Percentiles rank a stretch among this genome's conserved stretches.
Conservation (phyloP, 2,113 vertebrate genomes). For the Balaeniceps rex region DNA sequence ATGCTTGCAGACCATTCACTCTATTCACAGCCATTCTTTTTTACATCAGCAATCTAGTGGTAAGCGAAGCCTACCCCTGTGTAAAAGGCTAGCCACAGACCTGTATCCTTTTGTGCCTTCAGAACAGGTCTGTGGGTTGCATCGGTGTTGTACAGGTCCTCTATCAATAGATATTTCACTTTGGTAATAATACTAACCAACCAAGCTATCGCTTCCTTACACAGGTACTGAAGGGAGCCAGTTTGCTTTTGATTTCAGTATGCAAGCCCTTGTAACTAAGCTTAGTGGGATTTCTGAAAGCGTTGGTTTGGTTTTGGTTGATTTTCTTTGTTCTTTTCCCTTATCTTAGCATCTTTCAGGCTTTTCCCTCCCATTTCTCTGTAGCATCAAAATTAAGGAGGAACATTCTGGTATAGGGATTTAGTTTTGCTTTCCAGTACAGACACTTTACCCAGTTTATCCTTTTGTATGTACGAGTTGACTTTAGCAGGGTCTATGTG, state of each 20-base stretch:
- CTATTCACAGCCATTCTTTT: background rate
- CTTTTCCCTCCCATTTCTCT: background rate
- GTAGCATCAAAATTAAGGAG: background rate
- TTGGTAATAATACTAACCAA: background rate
- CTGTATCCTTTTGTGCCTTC: background rate
- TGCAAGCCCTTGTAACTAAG: background rate
- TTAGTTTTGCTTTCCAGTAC: background rate
- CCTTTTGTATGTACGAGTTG: background rate
- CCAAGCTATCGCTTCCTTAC: background rate
- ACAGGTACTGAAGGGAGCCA: background rate
- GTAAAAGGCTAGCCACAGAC: background rate
- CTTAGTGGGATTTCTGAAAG: background rate
- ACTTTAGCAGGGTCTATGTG: background rate
- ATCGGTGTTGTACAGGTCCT: background rate
- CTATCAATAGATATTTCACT: background rate
- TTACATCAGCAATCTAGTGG: background rate
- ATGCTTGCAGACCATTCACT: background rate
- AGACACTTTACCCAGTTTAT: background rate
- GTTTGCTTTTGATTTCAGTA: background rate
- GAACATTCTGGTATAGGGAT: background rate
- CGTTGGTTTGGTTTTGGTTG: background rate
- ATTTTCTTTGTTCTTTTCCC: background rate
- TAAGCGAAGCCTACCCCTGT: background rate
- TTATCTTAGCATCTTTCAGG: background rate
- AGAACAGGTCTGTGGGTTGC: background rate